phyloP scores from a whole-genome alignment of 2,797 vertebrate genomes.

The Sebastes iracundus region DNA sequence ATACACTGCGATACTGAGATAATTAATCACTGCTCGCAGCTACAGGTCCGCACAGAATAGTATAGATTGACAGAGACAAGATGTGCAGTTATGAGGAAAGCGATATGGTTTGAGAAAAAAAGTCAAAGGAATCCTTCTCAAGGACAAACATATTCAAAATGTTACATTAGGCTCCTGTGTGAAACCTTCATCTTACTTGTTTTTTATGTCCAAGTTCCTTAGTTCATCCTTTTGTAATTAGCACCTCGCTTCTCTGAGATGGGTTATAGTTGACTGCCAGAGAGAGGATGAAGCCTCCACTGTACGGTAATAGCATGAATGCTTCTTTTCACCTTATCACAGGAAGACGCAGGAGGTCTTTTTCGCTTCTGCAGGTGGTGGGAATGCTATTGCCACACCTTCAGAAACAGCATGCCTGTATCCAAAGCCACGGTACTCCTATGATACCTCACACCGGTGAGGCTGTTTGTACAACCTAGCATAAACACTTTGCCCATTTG shows the following conservation, averaged over 20 bases:
- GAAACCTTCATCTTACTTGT: conserved; percentile 31
- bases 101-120: not conserved
- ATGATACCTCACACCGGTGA: conserved; percentile 22
- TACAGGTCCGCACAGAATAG: conserved; percentile 23
- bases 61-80: conserved; percentile 36
- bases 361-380: conserved; percentile 85
- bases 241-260: conserved; percentile 85
- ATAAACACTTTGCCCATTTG: conserved; percentile 50
- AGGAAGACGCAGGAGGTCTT: conserved; percentile 82
- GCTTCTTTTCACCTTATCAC: conserved; percentile 80
- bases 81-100: conserved; percentile 4
- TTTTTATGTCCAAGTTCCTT: conserved; percentile 64
- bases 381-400: conserved; percentile 83
- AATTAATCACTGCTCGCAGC: conserved; percentile 45
- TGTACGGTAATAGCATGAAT: conserved; percentile 69
- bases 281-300: conserved; percentile 81
- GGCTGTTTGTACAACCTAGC: conserved; percentile 47
- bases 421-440: conserved; percentile 25
- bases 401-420: conserved; percentile 60
- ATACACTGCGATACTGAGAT: conserved; percentile 13
- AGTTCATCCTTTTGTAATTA: conserved; percentile 86
- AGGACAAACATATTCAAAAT: conserved; percentile 8
- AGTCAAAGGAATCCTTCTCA: not conserved
- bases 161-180: not conserved
- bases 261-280: conserved; percentile 82